These are phyloP conservation scores for Cebidichthys violaceus DNA, from an alignment of 2,113 vertebrate genomes.

Conservation along the genomic window DNA sequence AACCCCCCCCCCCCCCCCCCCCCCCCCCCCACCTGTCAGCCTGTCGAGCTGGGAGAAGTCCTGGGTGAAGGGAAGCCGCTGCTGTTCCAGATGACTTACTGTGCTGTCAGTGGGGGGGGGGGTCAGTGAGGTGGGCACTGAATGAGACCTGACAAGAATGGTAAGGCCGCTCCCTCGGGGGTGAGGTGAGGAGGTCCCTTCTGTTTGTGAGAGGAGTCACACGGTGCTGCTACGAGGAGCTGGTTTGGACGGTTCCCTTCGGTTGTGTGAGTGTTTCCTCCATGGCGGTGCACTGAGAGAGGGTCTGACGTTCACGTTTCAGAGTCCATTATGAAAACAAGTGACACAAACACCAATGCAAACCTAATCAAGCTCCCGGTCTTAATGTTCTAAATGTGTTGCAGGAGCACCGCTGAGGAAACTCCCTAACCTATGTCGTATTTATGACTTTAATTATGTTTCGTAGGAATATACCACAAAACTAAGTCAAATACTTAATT, in stretches of 20 bases:
- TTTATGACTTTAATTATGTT: conserved; percentile 55
- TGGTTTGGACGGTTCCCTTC: background rate
- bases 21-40: conserved; percentile 56
- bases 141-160: conserved; percentile 67
- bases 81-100: conserved; percentile 70
- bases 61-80: conserved; percentile 39
- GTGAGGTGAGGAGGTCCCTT: background rate
- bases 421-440: conserved; percentile 26
- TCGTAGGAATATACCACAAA: conserved; percentile 29
- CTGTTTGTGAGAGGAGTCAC: background rate
- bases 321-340: conserved; percentile 16
- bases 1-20: conserved; percentile 1
- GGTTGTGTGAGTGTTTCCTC: background rate
- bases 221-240: background rate
- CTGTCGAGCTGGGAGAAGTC: conserved; percentile 46
- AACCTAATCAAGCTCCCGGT: conserved; percentile 20
- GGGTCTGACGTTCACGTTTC: background rate
- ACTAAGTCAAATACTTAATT: conserved; percentile 19
- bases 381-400: conserved; percentile 20
- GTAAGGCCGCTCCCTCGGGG: conserved; percentile 36
- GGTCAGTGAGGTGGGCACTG: conserved; percentile 59
- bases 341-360: conserved; percentile 11
- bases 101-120: conserved; percentile 61
- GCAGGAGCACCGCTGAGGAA: conserved; percentile 14
- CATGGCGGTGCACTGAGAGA: background rate